Evolutionary conservation across 2,888 invertebrate species (phyloP).

Genomic region (Nasonovia ribisnigri): DNA sequence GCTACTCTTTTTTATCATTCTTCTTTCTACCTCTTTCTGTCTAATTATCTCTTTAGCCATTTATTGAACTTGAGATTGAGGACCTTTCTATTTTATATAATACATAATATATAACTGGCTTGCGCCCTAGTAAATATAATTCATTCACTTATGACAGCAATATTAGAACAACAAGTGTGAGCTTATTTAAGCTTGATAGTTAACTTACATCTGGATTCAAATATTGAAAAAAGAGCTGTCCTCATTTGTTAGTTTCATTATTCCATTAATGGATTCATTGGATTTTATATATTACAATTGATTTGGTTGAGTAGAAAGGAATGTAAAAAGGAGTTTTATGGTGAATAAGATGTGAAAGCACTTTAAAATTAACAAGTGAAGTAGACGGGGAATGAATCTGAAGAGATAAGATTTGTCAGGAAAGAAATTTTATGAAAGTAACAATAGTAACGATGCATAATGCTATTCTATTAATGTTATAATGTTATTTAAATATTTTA

Average conservation of each 20-base stretch:
- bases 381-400: not conserved
- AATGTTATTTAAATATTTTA: conserved; percentile 18
- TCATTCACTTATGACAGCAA: too few relatives aligned
- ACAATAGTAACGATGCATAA: not conserved
- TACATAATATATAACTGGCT: too few relatives aligned
- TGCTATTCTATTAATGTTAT: not conserved
- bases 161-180: too few relatives aligned
- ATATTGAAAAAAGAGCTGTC: not conserved
- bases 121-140: too few relatives aligned
- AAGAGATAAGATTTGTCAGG: not conserved
- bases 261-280: not conserved
- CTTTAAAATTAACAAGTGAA: not conserved
- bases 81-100: too few relatives aligned
- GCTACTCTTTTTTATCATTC: too few relatives aligned
- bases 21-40: too few relatives aligned
- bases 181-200: not conserved
- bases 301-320: not conserved
- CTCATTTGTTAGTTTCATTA: not conserved
- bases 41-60: too few relatives aligned
- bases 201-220: not conserved
- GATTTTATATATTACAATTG: not conserved
- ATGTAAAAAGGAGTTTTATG: not conserved
- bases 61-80: too few relatives aligned
- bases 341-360: not conserved
- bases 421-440: not conserved